A percentile compares a stretch with the other conserved stretches of the same genome.
Conservation (phyloP, 1,140 invertebrate species). For the Drosophila teissieri region DNA sequence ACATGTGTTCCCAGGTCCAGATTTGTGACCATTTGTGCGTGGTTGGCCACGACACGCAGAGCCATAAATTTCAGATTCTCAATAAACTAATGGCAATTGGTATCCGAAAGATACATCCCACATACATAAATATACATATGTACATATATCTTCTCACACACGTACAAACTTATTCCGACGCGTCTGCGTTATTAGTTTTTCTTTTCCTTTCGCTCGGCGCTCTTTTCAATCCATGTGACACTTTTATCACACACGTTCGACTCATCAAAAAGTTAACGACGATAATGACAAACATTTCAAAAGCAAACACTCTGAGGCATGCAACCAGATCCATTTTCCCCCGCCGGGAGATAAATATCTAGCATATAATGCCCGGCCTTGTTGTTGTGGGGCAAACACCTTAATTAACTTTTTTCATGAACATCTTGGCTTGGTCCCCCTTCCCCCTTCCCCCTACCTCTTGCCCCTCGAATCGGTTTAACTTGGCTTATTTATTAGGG, state of each 20-base stretch:
- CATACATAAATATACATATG: neutral
- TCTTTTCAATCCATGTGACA: conserved; percentile 71
- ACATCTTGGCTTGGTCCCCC: conserved; percentile 47
- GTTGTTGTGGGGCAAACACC: conserved; percentile 73
- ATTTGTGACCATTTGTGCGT: conserved; percentile 80
- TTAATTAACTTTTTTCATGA: conserved; percentile 80
- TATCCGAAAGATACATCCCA: conserved; percentile 74
- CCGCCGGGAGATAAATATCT: conserved; percentile 71
- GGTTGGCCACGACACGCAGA: conserved; percentile 72
- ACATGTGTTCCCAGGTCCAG: conserved; percentile 62
- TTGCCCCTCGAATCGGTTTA: conserved; percentile 41
- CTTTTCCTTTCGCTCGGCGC: conserved; percentile 53
- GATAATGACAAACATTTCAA: conserved; percentile 83
- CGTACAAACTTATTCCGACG: conserved; percentile 61
- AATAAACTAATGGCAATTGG: conserved; percentile 83
- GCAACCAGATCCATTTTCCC: conserved; percentile 31
- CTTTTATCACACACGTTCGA: conserved; percentile 81
- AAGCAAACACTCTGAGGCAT: conserved; percentile 68
- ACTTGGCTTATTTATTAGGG: conserved; percentile 81
- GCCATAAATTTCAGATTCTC: conserved; percentile 76
- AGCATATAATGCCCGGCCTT: conserved; percentile 67
- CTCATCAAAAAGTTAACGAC: conserved; percentile 82
- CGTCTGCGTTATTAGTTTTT: conserved; percentile 69
- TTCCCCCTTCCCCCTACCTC: neutral
- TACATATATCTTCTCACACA: conserved; percentile 17